Evolutionary conservation across 2,888 invertebrate genomes (phyloP), one percentile per base, ranked within the genome.

Genomic region (Mylabris sibirica): DNA sequence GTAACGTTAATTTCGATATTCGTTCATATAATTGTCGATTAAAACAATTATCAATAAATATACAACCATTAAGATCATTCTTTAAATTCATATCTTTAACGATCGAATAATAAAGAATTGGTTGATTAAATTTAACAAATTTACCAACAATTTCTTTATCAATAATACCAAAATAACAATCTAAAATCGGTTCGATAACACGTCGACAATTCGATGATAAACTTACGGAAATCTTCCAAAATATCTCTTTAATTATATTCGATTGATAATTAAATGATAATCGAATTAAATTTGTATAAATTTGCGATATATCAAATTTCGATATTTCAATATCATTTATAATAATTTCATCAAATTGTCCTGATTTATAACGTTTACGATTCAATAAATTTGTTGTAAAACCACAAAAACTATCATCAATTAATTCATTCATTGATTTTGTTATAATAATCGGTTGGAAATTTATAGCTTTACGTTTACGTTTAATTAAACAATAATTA

Each of bases 211-310:
- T 75, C 72, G 87, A 85, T 1, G 90, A 89, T 66, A 89, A 85
- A 8, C 90, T 88, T 63, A 91, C 80, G 5, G 88, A 86, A 38
- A 90, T 80, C 84, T 92, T 92, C 91, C 91, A 92, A 75, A 84
- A 88, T n/a, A 85, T 73, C 59, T 81, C 78, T 22, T 73, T 75
- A 34, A 78, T 63, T 35, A 53, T 78, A 76, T 17, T 70, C 72
- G 60, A 77, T 77, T 63, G 78, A 78, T 67, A 78, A 76, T 24
- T 76, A 70, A 53, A 84, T 70, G 20, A 76, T 61, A 14, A 74
- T 73, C 62, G 79, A 79, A 8, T 80, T 79, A 17, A 83, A 73
- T 41, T 78, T 67, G 20, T 72, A 72, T 34, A 83, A 62, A 65
- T 83, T 75, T 17, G 84, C 73, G 66, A 74, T 77, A 11, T 17